Evolutionary conservation across 2,113 vertebrate genomes (phyloP).

Genomic region (human): GRCh38 chr15:49052001-49052500

Average conservation of each 20-base stretch:
- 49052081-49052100: background rate
- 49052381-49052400: background rate
- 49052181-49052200: background rate
- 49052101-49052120: background rate
- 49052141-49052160: background rate
- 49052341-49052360: background rate
- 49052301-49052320: slow-evolving; percentile 12
- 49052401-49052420: background rate
- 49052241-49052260: slow-evolving; percentile 20
- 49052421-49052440: background rate
- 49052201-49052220: background rate
- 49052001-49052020: background rate
- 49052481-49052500: background rate
- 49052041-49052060: background rate
- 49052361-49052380: slow-evolving; percentile 20
- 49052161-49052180: background rate
- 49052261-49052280: background rate
- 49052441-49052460: background rate
- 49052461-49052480: background rate
- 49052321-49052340: background rate
- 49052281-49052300: background rate
- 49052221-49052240: background rate
- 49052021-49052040: background rate
- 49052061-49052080: background rate
- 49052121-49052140: background rate